phyloP scores from a whole-genome alignment of 2,888 invertebrate species.

The Pachycephus smyrnensis region DNA sequence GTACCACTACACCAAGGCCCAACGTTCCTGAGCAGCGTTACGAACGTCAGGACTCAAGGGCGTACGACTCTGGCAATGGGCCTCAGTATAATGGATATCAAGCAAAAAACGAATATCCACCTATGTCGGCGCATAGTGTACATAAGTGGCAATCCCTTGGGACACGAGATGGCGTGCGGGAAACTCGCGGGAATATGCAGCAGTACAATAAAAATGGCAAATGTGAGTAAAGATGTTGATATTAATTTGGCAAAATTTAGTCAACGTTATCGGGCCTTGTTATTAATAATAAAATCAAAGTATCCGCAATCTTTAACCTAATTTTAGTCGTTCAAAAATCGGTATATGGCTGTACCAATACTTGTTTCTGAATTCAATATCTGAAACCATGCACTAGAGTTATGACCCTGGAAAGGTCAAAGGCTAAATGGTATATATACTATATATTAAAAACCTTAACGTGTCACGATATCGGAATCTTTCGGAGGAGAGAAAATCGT shows the following conservation, averaged over 20 bases:
- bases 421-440: no score
- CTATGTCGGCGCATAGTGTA: conserved; percentile 54
- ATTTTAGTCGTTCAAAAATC: no score
- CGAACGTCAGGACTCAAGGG: conserved; percentile 42
- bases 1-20: conserved; percentile 60
- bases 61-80: conserved; percentile 32
- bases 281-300: no score
- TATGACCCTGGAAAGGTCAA: no score
- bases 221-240: conserved; percentile 42
- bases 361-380: no score
- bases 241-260: background rate
- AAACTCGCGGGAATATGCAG: conserved; percentile 50
- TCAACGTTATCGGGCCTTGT: background rate
- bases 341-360: no score
- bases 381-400: no score
- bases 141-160: conserved; percentile 59
- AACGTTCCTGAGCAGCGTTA: conserved; percentile 42
- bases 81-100: conserved; percentile 45
- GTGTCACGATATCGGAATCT: no score
- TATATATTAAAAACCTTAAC: no score
- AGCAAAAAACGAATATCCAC: conserved; percentile 52
- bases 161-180: conserved; percentile 54
- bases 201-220: conserved; percentile 50
- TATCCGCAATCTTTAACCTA: no score
- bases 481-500: no score